These are phyloP conservation scores for Eretmochelys imbricata DNA, from an alignment of 2,113 vertebrate species.

Conservation along the genomic window DNA sequence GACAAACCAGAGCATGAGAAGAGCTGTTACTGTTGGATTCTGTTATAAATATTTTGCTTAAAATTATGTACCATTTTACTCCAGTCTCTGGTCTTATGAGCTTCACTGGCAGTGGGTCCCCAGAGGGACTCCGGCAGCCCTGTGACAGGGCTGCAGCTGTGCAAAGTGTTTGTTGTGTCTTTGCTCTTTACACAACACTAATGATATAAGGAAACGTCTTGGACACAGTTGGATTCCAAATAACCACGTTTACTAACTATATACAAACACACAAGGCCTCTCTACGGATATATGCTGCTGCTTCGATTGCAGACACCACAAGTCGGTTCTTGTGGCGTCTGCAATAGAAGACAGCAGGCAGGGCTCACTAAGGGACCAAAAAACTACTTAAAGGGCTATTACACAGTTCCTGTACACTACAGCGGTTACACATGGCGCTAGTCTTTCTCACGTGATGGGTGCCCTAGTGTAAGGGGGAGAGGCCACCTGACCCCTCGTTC, in stretches of 20 bases:
- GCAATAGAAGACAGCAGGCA: background rate
- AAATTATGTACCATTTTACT: conserved; percentile 49
- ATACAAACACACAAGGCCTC: background rate
- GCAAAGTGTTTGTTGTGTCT: background rate
- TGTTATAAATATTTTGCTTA: conserved; percentile 75
- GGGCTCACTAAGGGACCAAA: background rate
- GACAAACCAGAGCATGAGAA: conserved; percentile 75
- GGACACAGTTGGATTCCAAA: background rate
- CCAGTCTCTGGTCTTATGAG: background rate
- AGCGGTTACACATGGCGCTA: background rate
- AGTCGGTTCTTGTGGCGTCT: background rate
- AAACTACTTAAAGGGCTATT: background rate
- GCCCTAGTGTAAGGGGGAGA: background rate
- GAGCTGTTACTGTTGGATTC: conserved; percentile 62
- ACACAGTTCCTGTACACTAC: background rate
- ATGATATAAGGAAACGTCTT: fast-evolving
- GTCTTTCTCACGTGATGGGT: background rate
- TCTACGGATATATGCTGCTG: background rate
- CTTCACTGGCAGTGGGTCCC: background rate
- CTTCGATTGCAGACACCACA: background rate
- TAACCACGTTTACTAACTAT: background rate
- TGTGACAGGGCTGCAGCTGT: background rate
- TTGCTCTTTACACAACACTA: background rate
- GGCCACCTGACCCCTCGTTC: background rate
- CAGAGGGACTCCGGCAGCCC: background rate